phyloP scores from a whole-genome alignment of 2,113 vertebrate genomes.

The Pterocles burchelli region DNA sequence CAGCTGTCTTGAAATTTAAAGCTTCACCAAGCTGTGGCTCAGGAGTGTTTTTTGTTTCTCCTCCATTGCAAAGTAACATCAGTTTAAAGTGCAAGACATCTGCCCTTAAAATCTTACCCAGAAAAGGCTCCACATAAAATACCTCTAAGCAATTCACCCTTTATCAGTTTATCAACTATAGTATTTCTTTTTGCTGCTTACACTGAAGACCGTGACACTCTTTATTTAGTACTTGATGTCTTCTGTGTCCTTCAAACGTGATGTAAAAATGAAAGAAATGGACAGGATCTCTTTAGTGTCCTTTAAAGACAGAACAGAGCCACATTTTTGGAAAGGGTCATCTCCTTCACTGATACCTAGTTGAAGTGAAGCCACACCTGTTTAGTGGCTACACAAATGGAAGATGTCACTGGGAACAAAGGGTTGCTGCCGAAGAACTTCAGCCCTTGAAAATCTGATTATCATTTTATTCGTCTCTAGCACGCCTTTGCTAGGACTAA shows the following conservation, averaged over 20 bases:
- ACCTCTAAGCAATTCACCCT: too few species aligned
- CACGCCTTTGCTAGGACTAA: neutral
- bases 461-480: neutral
- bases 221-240: neutral
- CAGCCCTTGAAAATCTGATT: neutral
- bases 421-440: neutral
- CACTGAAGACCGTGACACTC: neutral
- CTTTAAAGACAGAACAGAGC: neutral
- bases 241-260: neutral
- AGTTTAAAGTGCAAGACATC: neutral
- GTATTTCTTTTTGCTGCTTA: neutral
- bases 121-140: neutral
- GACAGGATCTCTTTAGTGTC: neutral
- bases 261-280: neutral
- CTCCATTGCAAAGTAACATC: neutral
- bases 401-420: neutral
- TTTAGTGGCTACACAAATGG: neutral
- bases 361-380: neutral
- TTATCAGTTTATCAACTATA: neutral
- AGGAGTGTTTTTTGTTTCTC: neutral
- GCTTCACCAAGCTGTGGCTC: neutral
- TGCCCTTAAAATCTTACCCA: neutral
- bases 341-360: neutral
- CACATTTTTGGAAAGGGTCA: neutral
- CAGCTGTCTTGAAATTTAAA: neutral